Evolutionary conservation across 1,140 invertebrate genomes (phyloP).

Genomic region (Solen grandis): DNA sequence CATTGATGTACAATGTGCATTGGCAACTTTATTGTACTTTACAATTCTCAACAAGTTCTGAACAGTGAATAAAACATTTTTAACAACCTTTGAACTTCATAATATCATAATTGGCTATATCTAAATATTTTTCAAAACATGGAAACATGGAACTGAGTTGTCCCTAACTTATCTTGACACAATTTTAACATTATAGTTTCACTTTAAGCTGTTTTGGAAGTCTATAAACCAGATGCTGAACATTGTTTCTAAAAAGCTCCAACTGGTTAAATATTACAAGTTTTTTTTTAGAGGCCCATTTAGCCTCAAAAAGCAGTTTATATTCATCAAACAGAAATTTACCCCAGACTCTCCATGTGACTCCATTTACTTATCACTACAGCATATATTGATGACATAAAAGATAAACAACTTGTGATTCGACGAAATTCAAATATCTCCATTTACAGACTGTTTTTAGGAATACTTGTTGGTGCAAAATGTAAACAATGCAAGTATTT

Average conservation of each 20-base stretch:
- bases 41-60: constrained; percentile 6
- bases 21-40: neutral
- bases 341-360: no score
- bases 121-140: neutral
- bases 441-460: no score
- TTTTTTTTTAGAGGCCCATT: no score
- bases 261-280: neutral
- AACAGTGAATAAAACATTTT: constrained; percentile 11
- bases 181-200: constrained; percentile 1
- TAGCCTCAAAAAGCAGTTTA: no score
- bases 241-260: neutral
- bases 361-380: no score
- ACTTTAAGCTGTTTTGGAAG: neutral
- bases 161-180: neutral
- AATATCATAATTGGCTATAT: constrained; percentile 4
- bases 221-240: neutral
- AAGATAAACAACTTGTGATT: no score
- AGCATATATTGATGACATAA: no score
- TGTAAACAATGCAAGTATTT: no score
- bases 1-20: constrained; percentile 11
- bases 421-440: no score
- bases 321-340: no score
- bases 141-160: neutral
- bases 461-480: no score
- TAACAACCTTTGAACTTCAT: constrained; percentile 16